phyloP scores from a whole-genome alignment of 92 coral and sea anemone genomes.

The Porites cylindrica region DNA sequence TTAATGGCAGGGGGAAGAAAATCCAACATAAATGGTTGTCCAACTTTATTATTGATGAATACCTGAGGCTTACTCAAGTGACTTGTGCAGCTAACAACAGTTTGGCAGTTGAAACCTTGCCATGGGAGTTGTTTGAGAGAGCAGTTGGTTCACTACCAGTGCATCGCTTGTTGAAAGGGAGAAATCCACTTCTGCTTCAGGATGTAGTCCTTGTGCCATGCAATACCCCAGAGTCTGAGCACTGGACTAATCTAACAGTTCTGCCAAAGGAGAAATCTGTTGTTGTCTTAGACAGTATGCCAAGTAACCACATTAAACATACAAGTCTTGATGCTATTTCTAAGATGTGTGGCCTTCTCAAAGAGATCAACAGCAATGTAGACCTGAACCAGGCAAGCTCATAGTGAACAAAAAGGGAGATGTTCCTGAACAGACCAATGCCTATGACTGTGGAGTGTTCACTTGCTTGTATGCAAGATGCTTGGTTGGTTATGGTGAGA shows the following conservation, averaged over 20 bases:
- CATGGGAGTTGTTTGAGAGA: conserved; percentile 65
- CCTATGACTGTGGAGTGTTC: conserved; percentile 55
- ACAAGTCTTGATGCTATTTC: conserved; percentile 37
- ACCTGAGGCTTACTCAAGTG: conserved; percentile 36
- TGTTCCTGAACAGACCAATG: conserved; percentile 43
- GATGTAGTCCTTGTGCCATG: conserved; percentile 67
- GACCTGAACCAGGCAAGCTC: conserved; percentile 40
- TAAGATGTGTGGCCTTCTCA: conserved; percentile 51
- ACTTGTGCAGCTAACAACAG: conserved; percentile 25
- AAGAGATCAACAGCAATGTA: conserved; percentile 48
- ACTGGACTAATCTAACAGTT: conserved; percentile 66
- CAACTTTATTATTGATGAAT: conserved; percentile 61
- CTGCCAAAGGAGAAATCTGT: conserved; percentile 56
- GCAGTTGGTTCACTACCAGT: conserved; percentile 45
- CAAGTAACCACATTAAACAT: conserved; percentile 61
- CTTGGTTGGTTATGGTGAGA: conserved; percentile 36
- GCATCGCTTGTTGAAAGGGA: conserved; percentile 25
- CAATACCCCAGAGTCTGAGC: conserved; percentile 55
- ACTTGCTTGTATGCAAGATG: conserved; percentile 65
- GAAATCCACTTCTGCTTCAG: conserved; percentile 41
- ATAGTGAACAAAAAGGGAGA: conserved; percentile 43
- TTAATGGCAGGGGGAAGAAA: conserved; percentile 39
- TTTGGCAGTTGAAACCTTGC: conserved; percentile 42
- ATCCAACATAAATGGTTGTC: conserved; percentile 45
- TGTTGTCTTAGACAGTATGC: conserved; percentile 53